These are phyloP conservation scores for Paedocypris sp. DNA, from an alignment of 2,113 vertebrate species.

Conservation along the genomic window DNA sequence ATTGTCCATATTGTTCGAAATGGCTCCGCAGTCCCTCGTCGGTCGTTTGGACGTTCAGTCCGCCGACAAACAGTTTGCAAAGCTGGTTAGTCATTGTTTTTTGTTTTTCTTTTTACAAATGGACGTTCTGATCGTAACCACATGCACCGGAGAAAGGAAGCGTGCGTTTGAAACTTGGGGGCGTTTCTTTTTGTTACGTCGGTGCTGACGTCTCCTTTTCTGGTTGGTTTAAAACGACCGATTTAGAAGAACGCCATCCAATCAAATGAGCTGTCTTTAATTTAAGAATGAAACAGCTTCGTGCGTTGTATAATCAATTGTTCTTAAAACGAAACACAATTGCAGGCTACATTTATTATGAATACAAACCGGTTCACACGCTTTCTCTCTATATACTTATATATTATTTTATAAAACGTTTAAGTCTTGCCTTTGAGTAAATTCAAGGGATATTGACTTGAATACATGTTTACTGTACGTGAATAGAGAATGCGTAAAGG, in stretches of 20 bases:
- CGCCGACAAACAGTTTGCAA: slow-evolving; percentile 93
- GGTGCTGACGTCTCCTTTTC: not conserved
- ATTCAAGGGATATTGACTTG: no score
- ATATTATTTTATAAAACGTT: no score
- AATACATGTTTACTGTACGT: no score
- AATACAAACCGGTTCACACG: no score
- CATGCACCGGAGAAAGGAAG: not conserved
- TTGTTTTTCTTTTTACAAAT: slow-evolving; percentile 6
- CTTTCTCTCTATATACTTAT: no score
- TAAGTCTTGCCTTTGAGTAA: no score
- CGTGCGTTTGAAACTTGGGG: not conserved
- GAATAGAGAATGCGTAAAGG: no score
- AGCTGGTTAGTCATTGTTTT: slow-evolving; percentile 64
- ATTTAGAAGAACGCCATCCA: not conserved
- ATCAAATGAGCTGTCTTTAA: not conserved
- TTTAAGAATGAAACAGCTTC: no score
- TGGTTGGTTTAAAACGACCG: not conserved
- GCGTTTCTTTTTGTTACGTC: not conserved
- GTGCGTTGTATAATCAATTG: no score
- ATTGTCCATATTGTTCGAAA: slow-evolving; percentile 80
- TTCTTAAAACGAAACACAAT: no score
- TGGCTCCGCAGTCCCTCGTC: slow-evolving; percentile 85
- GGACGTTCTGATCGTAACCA: not conserved
- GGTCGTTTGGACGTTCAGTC: slow-evolving; percentile 89
- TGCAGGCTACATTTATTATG: no score